Conservation (phyloP, 2,797 vertebrate genomes). For the Myripristis jacobus region DNA sequence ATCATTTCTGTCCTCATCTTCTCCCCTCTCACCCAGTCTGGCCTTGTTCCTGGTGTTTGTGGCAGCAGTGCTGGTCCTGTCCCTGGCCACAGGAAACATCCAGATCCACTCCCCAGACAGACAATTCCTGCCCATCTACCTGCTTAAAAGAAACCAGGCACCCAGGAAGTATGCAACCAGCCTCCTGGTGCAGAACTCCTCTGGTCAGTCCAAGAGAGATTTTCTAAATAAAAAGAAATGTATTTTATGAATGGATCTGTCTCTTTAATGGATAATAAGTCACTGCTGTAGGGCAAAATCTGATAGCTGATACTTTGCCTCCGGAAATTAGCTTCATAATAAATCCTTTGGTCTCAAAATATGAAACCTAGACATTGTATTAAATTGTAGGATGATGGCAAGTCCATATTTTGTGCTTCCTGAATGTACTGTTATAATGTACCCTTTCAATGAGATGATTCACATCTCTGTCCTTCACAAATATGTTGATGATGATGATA, state of each 20-base stretch:
- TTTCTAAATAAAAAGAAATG: neutral
- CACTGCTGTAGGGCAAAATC: too few species aligned
- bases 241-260: neutral
- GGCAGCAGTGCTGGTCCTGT: conserved; percentile 79
- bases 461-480: neutral
- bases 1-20: neutral
- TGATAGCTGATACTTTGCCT: neutral
- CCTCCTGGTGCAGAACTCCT: conserved; percentile 90
- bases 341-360: neutral
- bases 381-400: neutral
- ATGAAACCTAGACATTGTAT: conserved; percentile 1
- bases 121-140: conserved; percentile 85
- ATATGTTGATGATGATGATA: too few species aligned
- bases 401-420: neutral
- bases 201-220: conserved; percentile 78
- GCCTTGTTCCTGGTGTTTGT: conserved; percentile 84
- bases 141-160: conserved; percentile 79
- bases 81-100: conserved; percentile 80
- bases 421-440: neutral
- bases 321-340: neutral
- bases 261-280: neutral
- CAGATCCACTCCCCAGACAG: conserved; percentile 73
- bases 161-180: conserved; percentile 77
- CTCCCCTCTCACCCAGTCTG: conserved; percentile 73
- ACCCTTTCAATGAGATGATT: neutral